Evolutionary conservation across 1,140 invertebrate species (phyloP), one percentile per base, ranked within the genome.

Genomic region (Dinothrombium tinctorium): DNA sequence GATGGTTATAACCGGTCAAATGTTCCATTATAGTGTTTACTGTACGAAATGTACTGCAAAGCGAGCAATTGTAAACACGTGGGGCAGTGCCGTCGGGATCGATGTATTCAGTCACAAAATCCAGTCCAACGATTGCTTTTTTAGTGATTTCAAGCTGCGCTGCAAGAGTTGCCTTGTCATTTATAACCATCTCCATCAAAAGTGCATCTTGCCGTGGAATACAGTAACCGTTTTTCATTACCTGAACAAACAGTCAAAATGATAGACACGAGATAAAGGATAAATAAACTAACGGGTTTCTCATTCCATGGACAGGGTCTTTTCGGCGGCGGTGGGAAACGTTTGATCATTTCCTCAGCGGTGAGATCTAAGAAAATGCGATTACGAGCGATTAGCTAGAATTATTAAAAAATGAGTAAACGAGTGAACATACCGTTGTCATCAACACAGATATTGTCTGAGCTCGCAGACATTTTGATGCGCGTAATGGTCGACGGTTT

Each of bases 131-230:
- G 14, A 40, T 40, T 1, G 39, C 12, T 12, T 40, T 26, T 31
- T 40, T 40, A 11, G 39, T 29, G n/a, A 40, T n/a, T 31, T 26
- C 28, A 11, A 40, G 20, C n/a, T 40, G 39, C 17, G 39, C 25
- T 20, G 19, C 19, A 21, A 40, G 39, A 6, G 39, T 40, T 2
- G 39, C 20, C 20, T 40, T 40, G 20, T 40, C 28, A 12, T 31
- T 40, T 21, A 40, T 14, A 31, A 40, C 19, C 24, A 40, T 26
- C 15, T 40, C 39, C 8, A 40, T 23, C 12, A 40, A 20, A 5
- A 40, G 28, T 9, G 39, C 39, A 40, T 43, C 41, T 29, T 43
- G n/a, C 14, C 26, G 14, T 12, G 28, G 31, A 46, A 47, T 36
- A 21, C 33, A 36, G 2, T 11, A 5, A 17, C 20, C 33, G 5